Evolutionary conservation across 2,888 invertebrate species (phyloP), one percentile per base, ranked within the genome.

Genomic region (Artemia sinica): DNA sequence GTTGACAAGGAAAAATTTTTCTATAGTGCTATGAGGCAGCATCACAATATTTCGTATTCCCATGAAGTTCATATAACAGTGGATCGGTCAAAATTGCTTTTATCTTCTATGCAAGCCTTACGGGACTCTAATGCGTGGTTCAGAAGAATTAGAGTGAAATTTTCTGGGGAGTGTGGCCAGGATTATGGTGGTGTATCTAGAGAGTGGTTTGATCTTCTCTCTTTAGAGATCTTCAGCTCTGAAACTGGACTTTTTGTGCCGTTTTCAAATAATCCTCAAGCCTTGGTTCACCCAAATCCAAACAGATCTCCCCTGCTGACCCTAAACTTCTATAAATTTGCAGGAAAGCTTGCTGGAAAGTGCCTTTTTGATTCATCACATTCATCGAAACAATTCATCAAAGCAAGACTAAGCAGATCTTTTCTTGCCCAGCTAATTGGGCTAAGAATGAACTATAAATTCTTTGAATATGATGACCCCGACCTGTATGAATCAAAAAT

Each of bases 401-500:
- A 92, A 68, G 94, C 93, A 2, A 81, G 91, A 69, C 91, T 94
- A 77, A 88, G 92, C 63, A 82, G 94, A 70, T 91, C 92, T 63
- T 95, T 95, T 80, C 83, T 94, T 71, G 94, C 94, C 71, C 93
- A 93, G 81, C 84, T 95, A 72, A 94, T 94, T 75, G 95, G 94
- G 18, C 84, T 94, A 51, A 79, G 93, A 71, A 92, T 94, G 71
- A 91, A 92, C 77, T 93, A 91, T 76, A 77, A 91, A 88, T 91
- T 94, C 78, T 94, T 94, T 79, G 93, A 94, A 77, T 91, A 92
- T 79, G 94, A 95, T 77, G 94, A 94, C 80, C 93, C 94, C 0
- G 93, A 93, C 78, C 80, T 94, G 70, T 94, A 91, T 79, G 80
- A 91, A 72, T 87, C 88, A n/a, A 94, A 94, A 81, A 87, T 94